These are phyloP conservation scores for Ceratina japonica DNA, from an alignment of 1,140 invertebrate species.

Conservation along the genomic window DNA sequence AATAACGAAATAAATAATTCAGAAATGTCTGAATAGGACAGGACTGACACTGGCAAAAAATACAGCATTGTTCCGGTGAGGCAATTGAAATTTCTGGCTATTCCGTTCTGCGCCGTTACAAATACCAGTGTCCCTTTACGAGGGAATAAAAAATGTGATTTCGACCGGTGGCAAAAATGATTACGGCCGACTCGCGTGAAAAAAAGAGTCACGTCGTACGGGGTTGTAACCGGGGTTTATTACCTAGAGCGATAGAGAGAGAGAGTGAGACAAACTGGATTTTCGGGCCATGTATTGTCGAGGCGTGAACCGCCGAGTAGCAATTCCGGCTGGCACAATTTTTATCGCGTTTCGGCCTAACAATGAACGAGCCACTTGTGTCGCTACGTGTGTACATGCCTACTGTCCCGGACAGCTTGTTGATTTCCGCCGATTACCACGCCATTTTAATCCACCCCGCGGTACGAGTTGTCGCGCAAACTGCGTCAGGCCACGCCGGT, in stretches of 20 bases:
- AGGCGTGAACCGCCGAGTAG: not conserved
- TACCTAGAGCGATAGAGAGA: conserved; percentile 13
- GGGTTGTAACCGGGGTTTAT: conserved; percentile 58
- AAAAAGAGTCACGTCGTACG: conserved; percentile 31
- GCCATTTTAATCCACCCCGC: conserved; percentile 51
- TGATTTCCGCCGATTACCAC: conserved; percentile 49
- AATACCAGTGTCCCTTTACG: conserved; percentile 10
- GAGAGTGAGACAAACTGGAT: conserved; percentile 14
- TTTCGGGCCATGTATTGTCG: conserved; percentile 38
- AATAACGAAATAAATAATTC: not conserved
- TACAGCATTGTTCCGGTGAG: not conserved
- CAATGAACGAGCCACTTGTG: conserved; percentile 46
- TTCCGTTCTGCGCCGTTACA: too few species aligned
- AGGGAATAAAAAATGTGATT: conserved; percentile 29
- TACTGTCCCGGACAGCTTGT: conserved; percentile 41
- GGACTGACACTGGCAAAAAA: not conserved
- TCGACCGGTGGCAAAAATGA: conserved; percentile 40
- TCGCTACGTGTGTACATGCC: conserved; percentile 14
- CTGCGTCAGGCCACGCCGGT: conserved; percentile 7
- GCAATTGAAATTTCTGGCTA: conserved; percentile 32
- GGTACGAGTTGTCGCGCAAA: conserved; percentile 25
- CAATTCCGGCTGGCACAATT: conserved; percentile 41
- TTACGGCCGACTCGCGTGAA: conserved; percentile 3
- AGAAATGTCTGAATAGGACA: not conserved
- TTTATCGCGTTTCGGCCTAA: conserved; percentile 40